Base-by-base conservation (phyloP, 1,140 invertebrate genomes). In the Helicoverpa zea region DNA sequence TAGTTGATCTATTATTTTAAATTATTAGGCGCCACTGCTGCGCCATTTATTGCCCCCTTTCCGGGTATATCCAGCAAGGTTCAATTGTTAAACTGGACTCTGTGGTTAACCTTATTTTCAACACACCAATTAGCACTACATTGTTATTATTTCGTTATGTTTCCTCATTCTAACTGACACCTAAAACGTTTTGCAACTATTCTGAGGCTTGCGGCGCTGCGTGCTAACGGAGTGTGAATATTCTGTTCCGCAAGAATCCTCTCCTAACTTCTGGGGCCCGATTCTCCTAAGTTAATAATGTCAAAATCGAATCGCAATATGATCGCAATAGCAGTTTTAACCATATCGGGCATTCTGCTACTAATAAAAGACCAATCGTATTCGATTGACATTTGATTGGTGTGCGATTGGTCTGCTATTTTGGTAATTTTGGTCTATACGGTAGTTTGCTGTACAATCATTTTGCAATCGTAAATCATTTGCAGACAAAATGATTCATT, bases 41-140 rank as follows among this genome's bases (percentile, higher is more conserved):
- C 56, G 73, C 82, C 84, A 81, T 87, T 86, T 84, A 78, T 85
- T 84, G 75, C 84, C 83, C 79, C 9, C 35, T 86, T 78, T 52
- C 73, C 49, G 29, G 52, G 63, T 56, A 70, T 54, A 59, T 80
- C 73, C 61, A 77, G 52, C 12, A 30, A 59, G 66, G n/a, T 58
- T 35, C 64, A 77, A 84, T 85, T 78, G 74, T 86, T 85, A 81
- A 81, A 74, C 82, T 83, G 68, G 47, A 74, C 72, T 66, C 81
- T 80, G 81, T 70, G 81, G 79, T 80, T 81, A 73, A 66, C n/a
- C 14, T 14, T 43, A 43, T 79, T 68, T 68, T 56, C 61, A 49
- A 30, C 61, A 35, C 29, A n/a, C 51, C 63, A 56, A 79, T 83
- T 80, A 80, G 51, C 63, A 66, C 11, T 47, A 54, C 51, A 18